phyloP scores from a whole-genome alignment of 2,797 vertebrate species.

The Poliocrania exsul region DNA sequence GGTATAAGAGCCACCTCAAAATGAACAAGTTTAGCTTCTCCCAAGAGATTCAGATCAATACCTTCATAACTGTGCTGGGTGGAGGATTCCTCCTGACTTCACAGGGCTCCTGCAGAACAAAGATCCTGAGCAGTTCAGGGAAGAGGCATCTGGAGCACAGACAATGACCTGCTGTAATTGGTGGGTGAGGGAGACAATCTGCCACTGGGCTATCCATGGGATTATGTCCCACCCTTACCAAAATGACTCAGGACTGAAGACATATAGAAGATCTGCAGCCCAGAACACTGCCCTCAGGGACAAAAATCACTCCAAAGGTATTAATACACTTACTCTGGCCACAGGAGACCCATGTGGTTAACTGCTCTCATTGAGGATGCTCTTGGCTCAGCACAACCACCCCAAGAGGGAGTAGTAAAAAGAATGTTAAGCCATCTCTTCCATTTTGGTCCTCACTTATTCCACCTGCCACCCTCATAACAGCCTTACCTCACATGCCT shows the following conservation, averaged over 20 bases:
- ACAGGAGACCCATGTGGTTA: neutral
- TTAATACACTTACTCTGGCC: neutral
- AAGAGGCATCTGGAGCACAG: neutral
- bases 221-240: neutral
- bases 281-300: neutral
- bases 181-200: neutral
- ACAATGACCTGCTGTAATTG: rapidly evolving
- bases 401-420: neutral
- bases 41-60: neutral
- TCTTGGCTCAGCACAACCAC: neutral
- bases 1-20: neutral
- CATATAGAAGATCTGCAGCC: neutral
- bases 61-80: neutral
- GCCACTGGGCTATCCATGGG: rapidly evolving
- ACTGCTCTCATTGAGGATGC: neutral
- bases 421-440: neutral
- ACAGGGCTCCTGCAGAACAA: neutral
- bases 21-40: neutral
- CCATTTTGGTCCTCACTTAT: neutral
- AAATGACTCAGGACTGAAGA: neutral
- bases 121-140: neutral
- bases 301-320: neutral
- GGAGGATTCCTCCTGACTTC: neutral
- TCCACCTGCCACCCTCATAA: neutral
- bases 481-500: neutral